Evolutionary conservation across 2,888 invertebrate genomes (phyloP).

Genomic region (Tribolium freemani): DNA sequence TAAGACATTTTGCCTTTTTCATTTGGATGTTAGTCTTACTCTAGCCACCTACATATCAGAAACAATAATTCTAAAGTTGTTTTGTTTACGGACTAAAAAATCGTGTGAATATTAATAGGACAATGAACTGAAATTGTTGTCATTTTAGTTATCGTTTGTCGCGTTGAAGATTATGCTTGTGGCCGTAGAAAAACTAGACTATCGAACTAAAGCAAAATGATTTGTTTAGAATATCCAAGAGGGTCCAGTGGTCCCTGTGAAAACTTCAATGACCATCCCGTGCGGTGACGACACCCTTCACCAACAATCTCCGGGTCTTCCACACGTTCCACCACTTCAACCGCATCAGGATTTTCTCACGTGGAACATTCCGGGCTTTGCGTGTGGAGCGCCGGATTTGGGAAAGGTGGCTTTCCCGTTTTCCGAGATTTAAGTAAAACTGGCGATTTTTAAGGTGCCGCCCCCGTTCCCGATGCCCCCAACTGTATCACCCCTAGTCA

Average conservation of each 20-base stretch:
- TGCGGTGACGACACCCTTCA: conserved; percentile 54
- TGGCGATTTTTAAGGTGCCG: conserved; percentile 65
- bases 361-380: conserved; percentile 61
- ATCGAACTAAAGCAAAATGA: not conserved
- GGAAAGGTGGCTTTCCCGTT: not conserved
- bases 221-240: conserved; percentile 26
- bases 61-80: too few relatives aligned
- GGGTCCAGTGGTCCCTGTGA: conserved; percentile 54
- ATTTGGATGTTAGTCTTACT: too few relatives aligned
- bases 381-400: conserved; percentile 64
- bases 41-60: too few relatives aligned
- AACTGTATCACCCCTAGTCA: conserved; percentile 79
- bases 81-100: too few relatives aligned
- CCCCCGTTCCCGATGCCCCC: conserved; percentile 71
- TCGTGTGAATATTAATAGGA: too few relatives aligned
- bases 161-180: too few relatives aligned
- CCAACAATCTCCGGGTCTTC: conserved; percentile 58
- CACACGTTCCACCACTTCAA: conserved; percentile 54
- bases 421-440: not conserved
- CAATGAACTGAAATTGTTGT: too few relatives aligned
- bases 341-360: conserved; percentile 57
- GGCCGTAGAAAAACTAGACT: too few relatives aligned
- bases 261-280: conserved; percentile 54
- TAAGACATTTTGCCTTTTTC: too few relatives aligned
- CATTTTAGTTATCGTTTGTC: too few relatives aligned